Base-by-base conservation (phyloP, 1,140 invertebrate genomes). In the Drosophila repletoides region DNA sequence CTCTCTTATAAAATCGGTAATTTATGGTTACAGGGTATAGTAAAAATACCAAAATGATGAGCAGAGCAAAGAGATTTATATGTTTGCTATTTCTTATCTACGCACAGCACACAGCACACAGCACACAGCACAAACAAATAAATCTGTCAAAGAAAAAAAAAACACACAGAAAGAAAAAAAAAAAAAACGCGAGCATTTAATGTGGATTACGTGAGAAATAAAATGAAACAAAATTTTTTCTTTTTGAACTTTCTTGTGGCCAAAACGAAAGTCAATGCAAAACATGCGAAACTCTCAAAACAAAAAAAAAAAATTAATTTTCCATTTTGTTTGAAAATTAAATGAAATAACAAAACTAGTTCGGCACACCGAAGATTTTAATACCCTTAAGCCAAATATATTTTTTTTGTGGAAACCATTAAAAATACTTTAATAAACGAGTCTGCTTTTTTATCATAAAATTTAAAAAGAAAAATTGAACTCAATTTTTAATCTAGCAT, bases 161-260 rank as follows among this genome's bases (percentile, higher is more conserved):
- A 26, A 53, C n/a, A 40, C 36, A 10, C 31, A 41, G 28, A 5
- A 14, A 6, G 5, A 22, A 15, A n/a, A n/a, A 34, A 9, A 29
- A 33, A 21, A 22, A 14, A 55, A 55, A 55, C 41, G 19, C 52
- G 34, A 41, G 53, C 45, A 49, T 66, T 66, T 51, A 59, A 66
- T 66, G 63, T 43, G 63, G 63, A 59, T 66, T 66, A 66, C 63
- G 63, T 66, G 63, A 66, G 43, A 49, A 34, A 59, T 66, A 59
- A 58, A 66, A 59, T 15, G 63, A 59, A 49, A 49, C 63, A 33
- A 40, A 66, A 26, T 58, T 65, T 65, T 65, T 17, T n/a, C n/a
- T n/a, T n/a, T n/a, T n/a, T n/a, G n/a, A 45, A 59, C 55, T 66
- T 66, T 59, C 63, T 49, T 66, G 29, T 26, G 55, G 36, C 26